Percentiles rank a stretch among this genome's conserved stretches.
Conservation (phyloP, 2,797 vertebrate genomes). For the Muscicapa comitata region DNA sequence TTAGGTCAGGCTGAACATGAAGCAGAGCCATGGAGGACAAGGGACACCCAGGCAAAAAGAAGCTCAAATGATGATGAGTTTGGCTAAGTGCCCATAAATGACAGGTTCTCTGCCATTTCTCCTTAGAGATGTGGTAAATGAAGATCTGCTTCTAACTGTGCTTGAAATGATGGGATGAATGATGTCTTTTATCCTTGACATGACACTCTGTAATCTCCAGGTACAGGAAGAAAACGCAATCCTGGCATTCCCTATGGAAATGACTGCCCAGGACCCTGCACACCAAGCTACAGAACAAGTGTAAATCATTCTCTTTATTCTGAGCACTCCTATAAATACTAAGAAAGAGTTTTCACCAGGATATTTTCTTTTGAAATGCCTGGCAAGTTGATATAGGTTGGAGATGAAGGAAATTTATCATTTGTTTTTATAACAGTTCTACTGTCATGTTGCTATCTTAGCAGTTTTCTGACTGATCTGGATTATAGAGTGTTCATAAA, state of each 20-base stretch:
- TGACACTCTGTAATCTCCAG: background rate
- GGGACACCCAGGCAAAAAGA: background rate
- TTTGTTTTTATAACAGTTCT: conserved; percentile 13
- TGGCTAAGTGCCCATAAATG: background rate
- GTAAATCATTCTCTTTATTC: background rate
- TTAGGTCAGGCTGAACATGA: background rate
- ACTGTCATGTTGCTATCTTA: conserved; percentile 45
- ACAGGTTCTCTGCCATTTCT: background rate
- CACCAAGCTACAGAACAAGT: background rate
- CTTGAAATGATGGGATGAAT: background rate
- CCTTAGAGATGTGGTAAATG: background rate
- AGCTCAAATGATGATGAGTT: background rate
- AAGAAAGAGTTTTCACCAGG: background rate
- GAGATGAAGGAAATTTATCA: background rate
- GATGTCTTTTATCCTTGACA: background rate
- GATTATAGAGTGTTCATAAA: conserved; percentile 22
- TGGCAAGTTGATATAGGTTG: background rate
- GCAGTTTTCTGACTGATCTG: conserved; percentile 31
- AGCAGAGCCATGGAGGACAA: background rate
- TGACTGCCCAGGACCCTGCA: background rate
- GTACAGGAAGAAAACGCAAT: background rate
- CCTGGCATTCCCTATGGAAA: background rate
- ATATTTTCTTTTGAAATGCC: background rate
- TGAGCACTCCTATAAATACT: background rate
- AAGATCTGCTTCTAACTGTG: background rate